Base-by-base conservation (phyloP, 2,113 vertebrate genomes). In the Phoxinus phoxinus region DNA sequence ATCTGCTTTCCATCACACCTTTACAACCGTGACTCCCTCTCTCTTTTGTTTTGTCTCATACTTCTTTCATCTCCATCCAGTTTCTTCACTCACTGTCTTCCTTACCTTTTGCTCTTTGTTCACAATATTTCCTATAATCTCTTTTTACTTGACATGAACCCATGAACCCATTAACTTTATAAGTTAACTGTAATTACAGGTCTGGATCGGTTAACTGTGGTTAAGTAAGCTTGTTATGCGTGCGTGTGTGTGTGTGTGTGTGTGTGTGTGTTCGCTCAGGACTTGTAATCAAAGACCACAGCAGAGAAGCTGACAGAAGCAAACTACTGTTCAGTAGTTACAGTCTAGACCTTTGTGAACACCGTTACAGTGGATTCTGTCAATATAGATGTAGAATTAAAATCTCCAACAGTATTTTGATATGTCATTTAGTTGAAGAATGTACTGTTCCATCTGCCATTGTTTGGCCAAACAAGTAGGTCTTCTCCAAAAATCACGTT, bases 1-100 rank as follows among this genome's bases (percentile, higher is more conserved):
- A 86, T 86, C 85, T 86, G 85, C 46, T 75, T 86, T 82, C 44
- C 15, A 74, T 86, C 78, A 82, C 69, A 86, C 69, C 69, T 86
- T 86, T 82, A 65, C 30, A 51, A 27, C 37, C 3, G 2, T 30
- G 17, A 17, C 77, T 27, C 3, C n/a, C 51, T 61, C 19, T 2
- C 2, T 72, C 61, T 35, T 63, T 63, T 74, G n/a, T 76, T 48
- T 30, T 51, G 25, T 35, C 12, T 72, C 13, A n/a, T 30, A 23
- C 25, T 46, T 41, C 69, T 35, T 86, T 75, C 74, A 56, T 74
- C 81, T 72, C 32, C 3, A 2, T 72, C 63, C 46, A 83, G 32
- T 72, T 56, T 51, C 9, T 69, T 53, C 25, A 41, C 21, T 83
- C 48, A 41, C 11, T 19, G 8, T 72, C 46, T 58, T 56, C 0